Percentiles rank a stretch among this genome's conserved stretches.
Conservation (phyloP, 2,797 vertebrate species). For the Ispidina lecontei region DNA sequence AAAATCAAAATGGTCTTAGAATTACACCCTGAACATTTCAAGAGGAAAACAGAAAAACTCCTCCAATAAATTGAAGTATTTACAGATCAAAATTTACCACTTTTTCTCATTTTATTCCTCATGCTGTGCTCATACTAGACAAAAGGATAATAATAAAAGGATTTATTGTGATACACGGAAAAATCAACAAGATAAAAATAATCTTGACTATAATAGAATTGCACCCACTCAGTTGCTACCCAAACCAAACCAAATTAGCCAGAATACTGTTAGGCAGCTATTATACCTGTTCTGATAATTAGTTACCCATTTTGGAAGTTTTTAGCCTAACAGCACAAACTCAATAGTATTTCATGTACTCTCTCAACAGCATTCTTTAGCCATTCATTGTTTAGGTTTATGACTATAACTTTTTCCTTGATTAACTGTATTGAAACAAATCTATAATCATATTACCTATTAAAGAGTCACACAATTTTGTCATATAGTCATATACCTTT, state of each 20-base stretch:
- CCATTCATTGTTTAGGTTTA: slow-evolving; percentile 17
- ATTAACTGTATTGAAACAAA: slow-evolving; percentile 42
- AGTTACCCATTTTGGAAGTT: background rate
- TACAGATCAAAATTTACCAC: background rate
- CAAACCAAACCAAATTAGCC: background rate
- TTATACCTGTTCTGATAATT: background rate
- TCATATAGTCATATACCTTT: slow-evolving; percentile 29
- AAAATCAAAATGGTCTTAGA: slow-evolving; percentile 49
- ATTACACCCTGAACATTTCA: background rate
- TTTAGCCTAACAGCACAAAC: background rate
- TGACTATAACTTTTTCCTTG: slow-evolving; percentile 11
- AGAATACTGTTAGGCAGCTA: background rate
- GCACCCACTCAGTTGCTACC: background rate
- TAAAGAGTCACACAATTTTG: slow-evolving; percentile 27
- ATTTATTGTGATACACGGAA: background rate
- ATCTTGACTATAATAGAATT: background rate
- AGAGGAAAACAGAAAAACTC: background rate
- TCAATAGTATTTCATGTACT: background rate
- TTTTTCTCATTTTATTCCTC: background rate
- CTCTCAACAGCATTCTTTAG: slow-evolving; percentile 9
- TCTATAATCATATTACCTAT: slow-evolving; percentile 12
- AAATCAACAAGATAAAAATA: background rate
- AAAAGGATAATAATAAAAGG: background rate
- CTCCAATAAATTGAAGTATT: background rate
- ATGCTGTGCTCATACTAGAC: background rate